Base-by-base conservation (phyloP, 2,113 vertebrate genomes). In the Takifugu bimaculatus region DNA sequence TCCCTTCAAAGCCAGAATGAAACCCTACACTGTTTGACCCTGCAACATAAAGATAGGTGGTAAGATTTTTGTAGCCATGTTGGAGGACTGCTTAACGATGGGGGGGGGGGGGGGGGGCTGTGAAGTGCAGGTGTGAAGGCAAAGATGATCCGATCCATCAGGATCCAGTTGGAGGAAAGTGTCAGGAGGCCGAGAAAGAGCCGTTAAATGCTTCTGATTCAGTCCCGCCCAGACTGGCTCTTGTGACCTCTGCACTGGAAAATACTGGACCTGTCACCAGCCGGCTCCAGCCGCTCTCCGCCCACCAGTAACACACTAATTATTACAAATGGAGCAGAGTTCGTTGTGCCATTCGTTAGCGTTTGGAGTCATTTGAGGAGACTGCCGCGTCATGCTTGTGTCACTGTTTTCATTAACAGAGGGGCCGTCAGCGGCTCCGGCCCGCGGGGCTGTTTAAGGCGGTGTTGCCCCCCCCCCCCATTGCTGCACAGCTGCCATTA, bases 401-500 rank as follows among this genome's bases (percentile, higher is more conserved):
- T 60, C 29, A 62, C 52, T 27, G 35, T 26, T 39, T 60, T 14
- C 9, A 57, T 47, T 11, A 51, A 20, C 6, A 5, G 61, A 48
- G n/a, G 47, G 5, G 20, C 53, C 42, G 50, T 26, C 6, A 12
- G 63, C 3, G 14, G 26, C 27, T 45, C 14, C 57, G 58, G 70
- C 57, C 60, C 3, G 2, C 60, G 10, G 63, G 59, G 59, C 73
- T 75, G 81, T 67, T 78, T 71, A 70, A 50, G 20, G 49, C 65
- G 44, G 68, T 57, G 60, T 28, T 74, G 64, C 61, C 64, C 61
- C 70, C 54, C 60, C 0, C 74, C 45, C 58, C 70, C 68, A 20
- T 20, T 20, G 57, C 69, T 10, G 43, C 72, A 54, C 71, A 63
- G 63, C 64, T 78, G 55, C 75, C 81, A 82, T 85, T 81, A 72